Base-by-base conservation (phyloP, 2,888 invertebrate species). In the Pycnomerus fuliginosus region DNA sequence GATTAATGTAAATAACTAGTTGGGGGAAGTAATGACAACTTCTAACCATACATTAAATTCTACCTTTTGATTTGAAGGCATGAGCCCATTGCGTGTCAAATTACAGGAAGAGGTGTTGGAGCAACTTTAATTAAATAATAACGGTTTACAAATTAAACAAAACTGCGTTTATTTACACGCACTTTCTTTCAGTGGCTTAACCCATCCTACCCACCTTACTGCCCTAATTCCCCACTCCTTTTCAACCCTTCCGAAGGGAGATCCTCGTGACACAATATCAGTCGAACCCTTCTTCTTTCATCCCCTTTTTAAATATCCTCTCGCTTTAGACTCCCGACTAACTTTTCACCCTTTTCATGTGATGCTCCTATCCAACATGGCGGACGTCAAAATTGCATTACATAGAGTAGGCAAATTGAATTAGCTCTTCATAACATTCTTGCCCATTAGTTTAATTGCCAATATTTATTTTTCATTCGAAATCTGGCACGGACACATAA, bases 221-320 rank as follows among this genome's bases (percentile, higher is more conserved):
- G 62, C 53, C 58, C 62, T 52, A 62, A 43, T 62, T 60, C 55
- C 57, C 54, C 52, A 57, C 55, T 60, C 55, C 44, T 50, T n/a
- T n/a, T n/a, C n/a, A 50, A 58, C 55, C 56, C 55, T 58, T 37
- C 43, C 47, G 46, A 44, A 38, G 32, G 45, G 41, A 53, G 49
- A 48, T 23, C 46, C 55, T 56, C 54, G 42, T 52, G 53, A 50
- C 55, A 58, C 56, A 52, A 55, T 55, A 51, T 56, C 37, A 45
- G 48, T 45, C 39, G 38, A 47, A 40, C 33, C 53, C 49, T 56
- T 57, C 57, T 59, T 58, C 58, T 59, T n/a, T n/a, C n/a, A n/a
- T n/a, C n/a, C n/a, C n/a, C 39, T 52, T 52, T 52, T 49, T 41
- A 29, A 11, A 29, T n/a, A n/a, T n/a, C n/a, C n/a, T n/a, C 44